A percentile compares a stretch with the other conserved stretches of the same genome.
These are phyloP conservation scores for Pogonomyrmex barbatus DNA, from an alignment of 1,140 invertebrate species.

Conservation along the genomic window DNA sequence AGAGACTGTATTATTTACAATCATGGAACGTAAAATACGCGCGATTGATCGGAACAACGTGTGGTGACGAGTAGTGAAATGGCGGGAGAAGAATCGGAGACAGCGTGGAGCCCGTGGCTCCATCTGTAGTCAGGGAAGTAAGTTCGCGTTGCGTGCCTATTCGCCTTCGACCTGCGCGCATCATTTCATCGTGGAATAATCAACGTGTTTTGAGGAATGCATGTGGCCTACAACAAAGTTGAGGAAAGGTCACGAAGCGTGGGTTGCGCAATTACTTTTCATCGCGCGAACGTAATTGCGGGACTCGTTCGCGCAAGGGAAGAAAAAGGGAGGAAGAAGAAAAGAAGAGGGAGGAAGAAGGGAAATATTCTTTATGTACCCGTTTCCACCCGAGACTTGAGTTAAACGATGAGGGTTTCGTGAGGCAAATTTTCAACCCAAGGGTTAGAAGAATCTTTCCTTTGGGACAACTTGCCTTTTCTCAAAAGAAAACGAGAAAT, in stretches of 20 bases:
- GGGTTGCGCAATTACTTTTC: constrained; percentile 72
- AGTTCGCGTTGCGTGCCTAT: constrained; percentile 56
- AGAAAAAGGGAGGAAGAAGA: not conserved
- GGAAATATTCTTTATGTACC: constrained; percentile 30
- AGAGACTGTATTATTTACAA: not conserved
- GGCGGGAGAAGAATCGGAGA: not conserved
- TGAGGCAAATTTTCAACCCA: constrained; percentile 45
- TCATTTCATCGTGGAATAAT: constrained; percentile 49
- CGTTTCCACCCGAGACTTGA: not conserved
- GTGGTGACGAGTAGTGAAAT: not conserved
- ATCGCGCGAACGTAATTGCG: constrained; percentile 70
- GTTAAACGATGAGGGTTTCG: constrained; percentile 45
- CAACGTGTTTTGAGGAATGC: constrained; percentile 40
- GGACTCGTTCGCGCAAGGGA: not conserved
- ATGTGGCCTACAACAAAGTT: constrained; percentile 67
- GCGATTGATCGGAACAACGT: constrained; percentile 4
- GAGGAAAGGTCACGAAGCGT: constrained; percentile 73
- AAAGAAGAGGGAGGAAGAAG: not conserved
- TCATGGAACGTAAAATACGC: not conserved
- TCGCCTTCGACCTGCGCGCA: constrained; percentile 20
- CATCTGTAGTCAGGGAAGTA: constrained; percentile 64
- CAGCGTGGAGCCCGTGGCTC: constrained; percentile 55
- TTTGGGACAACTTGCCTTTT: not conserved
- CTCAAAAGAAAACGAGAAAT: not conserved
- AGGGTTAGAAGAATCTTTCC: not conserved